These are phyloP conservation scores for Mellilla xanthometata DNA, from an alignment of 2,888 invertebrate species.

Conservation along the genomic window DNA sequence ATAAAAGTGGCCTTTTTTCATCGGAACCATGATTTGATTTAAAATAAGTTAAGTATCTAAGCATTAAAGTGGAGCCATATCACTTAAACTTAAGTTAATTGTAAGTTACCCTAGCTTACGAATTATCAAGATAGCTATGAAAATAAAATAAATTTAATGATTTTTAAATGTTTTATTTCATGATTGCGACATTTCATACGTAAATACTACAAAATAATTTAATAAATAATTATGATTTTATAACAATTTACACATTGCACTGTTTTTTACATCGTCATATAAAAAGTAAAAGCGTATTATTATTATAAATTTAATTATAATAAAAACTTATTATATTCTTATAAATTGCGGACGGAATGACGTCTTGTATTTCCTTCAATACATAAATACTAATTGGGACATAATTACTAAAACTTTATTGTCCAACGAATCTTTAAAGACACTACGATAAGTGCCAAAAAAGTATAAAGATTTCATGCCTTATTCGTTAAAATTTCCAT, in stretches of 20 bases:
- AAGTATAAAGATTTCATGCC: too few species aligned
- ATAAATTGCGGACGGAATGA: too few species aligned
- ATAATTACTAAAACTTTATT: too few species aligned
- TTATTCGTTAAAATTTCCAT: too few species aligned
- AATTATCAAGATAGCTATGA: conserved; percentile 43
- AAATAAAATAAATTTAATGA: conserved; percentile 44
- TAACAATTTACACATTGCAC: conserved; percentile 36
- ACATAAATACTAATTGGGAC: too few species aligned
- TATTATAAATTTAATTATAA: too few species aligned
- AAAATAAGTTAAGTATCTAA: conserved; percentile 30
- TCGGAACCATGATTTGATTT: neutral
- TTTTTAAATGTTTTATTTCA: conserved; percentile 53
- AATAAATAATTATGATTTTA: conserved; percentile 34
- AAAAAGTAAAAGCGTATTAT: too few species aligned
- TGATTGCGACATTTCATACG: conserved; percentile 23
- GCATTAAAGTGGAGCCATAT: conserved; percentile 71
- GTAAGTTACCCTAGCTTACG: conserved; percentile 69
- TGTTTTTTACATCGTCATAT: conserved; percentile 31
- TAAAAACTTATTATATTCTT: too few species aligned
- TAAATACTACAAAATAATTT: conserved; percentile 26
- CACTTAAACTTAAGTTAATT: conserved; percentile 63
- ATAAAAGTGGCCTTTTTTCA: too few species aligned
- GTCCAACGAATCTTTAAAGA: too few species aligned
- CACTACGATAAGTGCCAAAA: too few species aligned
- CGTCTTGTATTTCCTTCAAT: too few species aligned